Evolutionary conservation across 2,797 vertebrate genomes (phyloP), one percentile per base, ranked within the genome.

Genomic region (Amphiprion clarkii): DNA sequence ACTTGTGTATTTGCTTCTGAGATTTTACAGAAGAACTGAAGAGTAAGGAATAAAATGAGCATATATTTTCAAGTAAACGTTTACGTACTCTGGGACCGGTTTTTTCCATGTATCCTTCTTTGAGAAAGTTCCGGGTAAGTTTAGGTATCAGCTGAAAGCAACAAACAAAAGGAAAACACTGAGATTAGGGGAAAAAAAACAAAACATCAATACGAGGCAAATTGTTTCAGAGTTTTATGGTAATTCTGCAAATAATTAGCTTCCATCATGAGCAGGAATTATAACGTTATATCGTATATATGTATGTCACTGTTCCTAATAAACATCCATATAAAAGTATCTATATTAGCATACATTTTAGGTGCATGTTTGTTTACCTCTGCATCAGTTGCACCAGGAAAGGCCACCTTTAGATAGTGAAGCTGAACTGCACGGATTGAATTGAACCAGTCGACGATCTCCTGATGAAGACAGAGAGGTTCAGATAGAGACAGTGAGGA

Each of bases 21-120:
- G 40, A 42, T 14, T 42, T 42, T 42, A 42, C 3, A 16, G 16
- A 17, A 14, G 13, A 31, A 58, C 31, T 9, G 6, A 19, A 10
- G 17, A 14, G 31, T 11, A 1, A 29, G 19, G 48, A 2, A 9
- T 13, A 48, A 55, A 46, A 25, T 25, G 16, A 74, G 33, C 13
- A 23, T 9, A 19, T 48, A 7, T 48, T 48, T 48, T 53, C 5
- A 54, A 17, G 12, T 17, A 10, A 40, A 56, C 14, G 6, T 67
- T 29, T 52, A 76, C 93, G 92, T 87, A 94, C 96, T 94, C 92
- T 95, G 57, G 95, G 97, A 21, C 97, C 97, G 0, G 97, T 97
- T 91, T 98, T 98, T 86, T 97, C 97, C 97, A 98, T 98, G 90
- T 95, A 97, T 29, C 97, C 97, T 79, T 98, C 97, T 86, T 96